Evolutionary conservation across 2,113 vertebrate genomes (phyloP).

Genomic region (Nannobrachium achirus): DNA sequence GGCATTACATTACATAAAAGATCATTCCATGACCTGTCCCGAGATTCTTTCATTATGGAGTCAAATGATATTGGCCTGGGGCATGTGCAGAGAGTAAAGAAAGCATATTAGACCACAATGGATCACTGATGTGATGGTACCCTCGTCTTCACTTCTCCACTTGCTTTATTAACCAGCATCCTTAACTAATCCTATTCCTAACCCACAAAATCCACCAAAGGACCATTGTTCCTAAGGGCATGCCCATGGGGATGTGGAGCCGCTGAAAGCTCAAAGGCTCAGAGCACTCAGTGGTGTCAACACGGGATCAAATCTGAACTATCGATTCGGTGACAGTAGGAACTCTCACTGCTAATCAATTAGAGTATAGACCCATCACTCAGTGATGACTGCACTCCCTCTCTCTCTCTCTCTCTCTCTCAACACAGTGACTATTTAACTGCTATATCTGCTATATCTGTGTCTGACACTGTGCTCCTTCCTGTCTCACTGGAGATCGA

Average conservation of each 20-base stretch:
- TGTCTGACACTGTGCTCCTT: slow-evolving; percentile 45
- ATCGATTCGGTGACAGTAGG: slow-evolving; percentile 36
- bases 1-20: slow-evolving; percentile 44
- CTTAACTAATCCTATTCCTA: slow-evolving; percentile 3
- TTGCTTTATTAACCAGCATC: slow-evolving; percentile 3
- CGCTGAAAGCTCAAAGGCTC: slow-evolving; percentile 32
- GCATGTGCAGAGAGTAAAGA: slow-evolving; percentile 40
- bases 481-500: slow-evolving; percentile 52
- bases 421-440: slow-evolving; percentile 10
- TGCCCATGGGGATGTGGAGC: slow-evolving; percentile 28
- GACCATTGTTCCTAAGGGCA: slow-evolving; percentile 38
- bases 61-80: slow-evolving; percentile 46
- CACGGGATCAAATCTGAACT: slow-evolving; percentile 43
- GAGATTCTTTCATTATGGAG: slow-evolving; percentile 40
- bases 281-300: slow-evolving; percentile 35
- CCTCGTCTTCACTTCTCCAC: slow-evolving; percentile 11
- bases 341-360: slow-evolving; percentile 22
- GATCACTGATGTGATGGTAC: slow-evolving; percentile 36
- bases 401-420: not conserved
- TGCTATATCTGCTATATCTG: slow-evolving; percentile 10
- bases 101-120: slow-evolving; percentile 48
- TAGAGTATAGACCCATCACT: not conserved
- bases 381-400: not conserved
- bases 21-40: slow-evolving; percentile 39
- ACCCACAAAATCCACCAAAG: slow-evolving; percentile 5